Percentiles rank a stretch among this genome's conserved stretches.
These are phyloP conservation scores for Cavia aperea DNA, from an alignment of 2,113 vertebrate genomes.

Conservation along the genomic window DNA sequence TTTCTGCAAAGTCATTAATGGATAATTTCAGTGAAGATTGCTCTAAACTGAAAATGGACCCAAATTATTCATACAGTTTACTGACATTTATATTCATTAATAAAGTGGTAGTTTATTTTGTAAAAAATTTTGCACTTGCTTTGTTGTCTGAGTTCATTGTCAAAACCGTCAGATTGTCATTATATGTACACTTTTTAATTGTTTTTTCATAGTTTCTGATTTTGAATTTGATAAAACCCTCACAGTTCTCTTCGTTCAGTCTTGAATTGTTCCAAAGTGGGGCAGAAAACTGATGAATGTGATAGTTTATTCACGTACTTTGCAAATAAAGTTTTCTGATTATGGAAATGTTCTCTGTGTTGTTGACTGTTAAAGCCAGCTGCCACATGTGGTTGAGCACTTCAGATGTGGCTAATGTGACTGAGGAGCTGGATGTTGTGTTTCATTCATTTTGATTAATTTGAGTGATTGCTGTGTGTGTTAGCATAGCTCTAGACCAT, in stretches of 20 bases:
- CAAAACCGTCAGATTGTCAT: background rate
- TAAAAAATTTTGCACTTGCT: background rate
- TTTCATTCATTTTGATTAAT: background rate
- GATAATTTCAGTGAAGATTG: slow-evolving; percentile 20
- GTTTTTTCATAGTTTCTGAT: slow-evolving; percentile 13
- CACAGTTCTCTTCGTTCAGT: slow-evolving; percentile 16
- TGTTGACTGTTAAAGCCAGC: background rate
- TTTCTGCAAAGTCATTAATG: background rate
- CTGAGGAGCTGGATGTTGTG: background rate
- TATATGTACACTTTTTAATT: background rate
- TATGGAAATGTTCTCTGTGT: background rate
- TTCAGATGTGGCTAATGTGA: background rate
- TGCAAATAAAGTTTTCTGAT: background rate
- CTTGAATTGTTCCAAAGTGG: background rate
- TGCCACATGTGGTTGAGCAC: background rate
- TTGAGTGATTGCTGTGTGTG: background rate
- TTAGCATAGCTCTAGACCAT: background rate
- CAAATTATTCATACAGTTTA: slow-evolving; percentile 44
- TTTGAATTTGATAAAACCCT: slow-evolving; percentile 40
- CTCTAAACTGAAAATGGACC: slow-evolving; percentile 36
- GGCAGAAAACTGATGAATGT: slow-evolving; percentile 7
- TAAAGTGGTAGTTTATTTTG: slow-evolving; percentile 36
- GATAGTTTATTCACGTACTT: background rate
- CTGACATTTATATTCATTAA: slow-evolving; percentile 27
- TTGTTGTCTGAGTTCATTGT: slow-evolving; percentile 31